Evolutionary conservation across 2,888 invertebrate genomes (phyloP), one percentile per base, ranked within the genome.

Genomic region (Drosophila algonquin): DNA sequence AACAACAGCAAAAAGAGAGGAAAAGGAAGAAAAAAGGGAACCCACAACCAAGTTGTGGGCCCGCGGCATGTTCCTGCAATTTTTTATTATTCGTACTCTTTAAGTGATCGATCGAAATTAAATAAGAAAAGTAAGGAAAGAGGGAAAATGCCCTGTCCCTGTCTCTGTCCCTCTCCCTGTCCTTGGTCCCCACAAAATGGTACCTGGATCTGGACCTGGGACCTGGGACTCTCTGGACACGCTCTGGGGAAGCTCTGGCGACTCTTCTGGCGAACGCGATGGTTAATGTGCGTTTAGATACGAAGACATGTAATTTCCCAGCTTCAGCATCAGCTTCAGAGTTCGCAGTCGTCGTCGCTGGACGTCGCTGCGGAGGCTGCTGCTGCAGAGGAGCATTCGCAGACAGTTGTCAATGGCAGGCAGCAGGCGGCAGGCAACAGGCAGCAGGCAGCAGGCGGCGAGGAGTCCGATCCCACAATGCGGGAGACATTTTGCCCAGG

Each of bases 281-380:
- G 84, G 84, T 86, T 87, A 87, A 84, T 87, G 85, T 87, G 81
- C 87, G 84, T 84, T 84, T 87, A 84, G 87, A 84, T 84, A 84
- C 79, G 80, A 87, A 84, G 87, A 84, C 84, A 77, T 84, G 87
- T 87, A 84, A 84, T 84, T 84, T 87, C 78, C 80, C 82, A 81
- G 79, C 81, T 77, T 54, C 75, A 74, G 61, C 46, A 40, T 9
- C 45, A 52, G 44, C 70, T 47, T 16, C 54, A 10, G 55, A 35
- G 56, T 47, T 52, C 50, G 47, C 18, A 35, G 45, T 35, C 56
- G 51, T 35, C 56, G 51, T 55, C 51, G 54, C 40, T 40, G 63
- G 45, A 53, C 32, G 21, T 21, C 53, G 68, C 59, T 32, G 48
- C 56, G 12, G 35, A 14, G 35, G 6, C 2, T 7, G 7, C 40